phyloP scores from a whole-genome alignment of 2,797 vertebrate genomes.

The Oreochromis mossambicus region DNA sequence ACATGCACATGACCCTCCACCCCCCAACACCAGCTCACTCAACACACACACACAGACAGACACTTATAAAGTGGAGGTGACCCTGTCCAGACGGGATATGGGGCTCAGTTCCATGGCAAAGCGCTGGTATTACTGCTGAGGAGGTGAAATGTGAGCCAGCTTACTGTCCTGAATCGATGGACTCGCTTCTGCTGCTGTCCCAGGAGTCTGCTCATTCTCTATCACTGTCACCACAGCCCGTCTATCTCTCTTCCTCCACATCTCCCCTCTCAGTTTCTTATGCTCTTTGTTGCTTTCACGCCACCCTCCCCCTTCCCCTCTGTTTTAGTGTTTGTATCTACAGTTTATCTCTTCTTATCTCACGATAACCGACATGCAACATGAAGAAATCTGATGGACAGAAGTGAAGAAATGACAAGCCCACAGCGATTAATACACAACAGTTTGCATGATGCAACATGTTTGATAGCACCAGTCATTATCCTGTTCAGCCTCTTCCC shows the following conservation, averaged over 20 bases:
- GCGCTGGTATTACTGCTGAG: slow-evolving; percentile 61
- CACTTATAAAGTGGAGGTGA: slow-evolving; percentile 58
- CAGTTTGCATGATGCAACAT: not conserved
- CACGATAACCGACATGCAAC: not conserved
- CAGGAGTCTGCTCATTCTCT: slow-evolving; percentile 54
- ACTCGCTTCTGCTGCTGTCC: slow-evolving; percentile 58
- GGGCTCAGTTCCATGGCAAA: slow-evolving; percentile 59
- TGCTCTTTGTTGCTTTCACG: not conserved
- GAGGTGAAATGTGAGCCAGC: slow-evolving; percentile 65
- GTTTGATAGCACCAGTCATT: not conserved
- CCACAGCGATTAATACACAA: not conserved
- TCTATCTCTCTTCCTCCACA: slow-evolving; percentile 34
- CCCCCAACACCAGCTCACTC: not conserved
- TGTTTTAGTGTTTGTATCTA: not conserved
- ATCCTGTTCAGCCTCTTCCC: not conserved
- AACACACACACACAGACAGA: slow-evolving; percentile 13
- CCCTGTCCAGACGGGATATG: slow-evolving; percentile 66
- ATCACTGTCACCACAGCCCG: slow-evolving; percentile 59
- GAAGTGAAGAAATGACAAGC: not conserved
- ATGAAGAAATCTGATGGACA: not conserved
- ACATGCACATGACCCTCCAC: not conserved
- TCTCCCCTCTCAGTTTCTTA: not conserved
- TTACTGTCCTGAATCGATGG: slow-evolving; percentile 71
- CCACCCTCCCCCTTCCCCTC: not conserved
- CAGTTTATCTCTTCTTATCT: not conserved